Percentiles rank a stretch among this genome's conserved stretches.
These are phyloP conservation scores for Nasalis larvatus DNA, from an alignment of 2,113 vertebrate species.

Conservation along the genomic window DNA sequence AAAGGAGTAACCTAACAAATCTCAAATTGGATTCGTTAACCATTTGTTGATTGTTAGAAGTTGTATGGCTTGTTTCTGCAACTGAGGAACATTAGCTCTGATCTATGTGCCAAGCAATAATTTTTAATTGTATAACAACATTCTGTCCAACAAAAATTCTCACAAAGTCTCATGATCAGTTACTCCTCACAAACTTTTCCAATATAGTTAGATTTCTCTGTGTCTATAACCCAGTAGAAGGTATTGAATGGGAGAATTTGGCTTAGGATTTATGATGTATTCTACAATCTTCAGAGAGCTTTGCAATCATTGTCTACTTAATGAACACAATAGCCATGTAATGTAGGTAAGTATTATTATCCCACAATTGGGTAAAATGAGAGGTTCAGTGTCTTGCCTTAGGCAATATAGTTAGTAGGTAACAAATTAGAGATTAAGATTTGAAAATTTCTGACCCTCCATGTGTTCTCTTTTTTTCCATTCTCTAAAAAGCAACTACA, in stretches of 20 bases:
- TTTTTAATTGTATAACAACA: neutral
- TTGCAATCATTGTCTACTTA: neutral
- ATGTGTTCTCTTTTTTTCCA: conserved; percentile 5
- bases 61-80: neutral
- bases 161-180: neutral
- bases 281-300: neutral
- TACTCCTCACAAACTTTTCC: neutral
- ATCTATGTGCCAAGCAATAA: rapidly evolving
- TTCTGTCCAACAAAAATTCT: neutral
- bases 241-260: neutral
- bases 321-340: neutral
- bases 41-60: neutral
- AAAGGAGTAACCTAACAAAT: neutral
- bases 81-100: neutral
- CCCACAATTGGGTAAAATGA: neutral
- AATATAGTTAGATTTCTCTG: neutral
- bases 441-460: neutral
- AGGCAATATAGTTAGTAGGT: neutral
- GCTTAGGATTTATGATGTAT: neutral
- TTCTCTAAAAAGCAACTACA: neutral
- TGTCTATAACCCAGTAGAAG: neutral
- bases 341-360: neutral
- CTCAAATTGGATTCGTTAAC: neutral
- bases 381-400: neutral
- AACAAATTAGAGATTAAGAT: neutral